phyloP scores from a whole-genome alignment of 1,140 invertebrate species.

The Saxidomus purpurata region DNA sequence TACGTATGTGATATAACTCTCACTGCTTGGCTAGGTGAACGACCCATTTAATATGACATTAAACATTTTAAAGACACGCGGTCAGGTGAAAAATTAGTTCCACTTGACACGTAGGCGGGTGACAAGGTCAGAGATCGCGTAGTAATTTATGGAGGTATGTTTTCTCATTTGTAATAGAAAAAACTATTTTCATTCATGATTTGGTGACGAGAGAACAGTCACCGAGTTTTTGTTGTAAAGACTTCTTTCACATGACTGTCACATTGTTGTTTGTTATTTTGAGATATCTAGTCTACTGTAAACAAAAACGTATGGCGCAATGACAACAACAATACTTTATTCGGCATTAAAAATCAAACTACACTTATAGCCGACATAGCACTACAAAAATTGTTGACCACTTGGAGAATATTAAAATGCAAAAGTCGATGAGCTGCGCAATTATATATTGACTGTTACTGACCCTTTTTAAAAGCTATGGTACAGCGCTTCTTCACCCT shows the following conservation, averaged over 20 bases:
- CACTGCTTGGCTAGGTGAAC: not conserved
- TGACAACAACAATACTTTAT: too few species aligned
- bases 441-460: too few species aligned
- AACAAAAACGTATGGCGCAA: too few species aligned
- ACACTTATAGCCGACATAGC: too few species aligned
- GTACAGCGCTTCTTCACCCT: too few species aligned
- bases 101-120: not conserved
- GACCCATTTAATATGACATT: not conserved
- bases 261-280: not conserved
- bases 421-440: too few species aligned
- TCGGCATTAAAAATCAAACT: too few species aligned
- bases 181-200: conserved; percentile 4
- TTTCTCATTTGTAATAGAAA: conserved; percentile 8
- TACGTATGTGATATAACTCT: not conserved
- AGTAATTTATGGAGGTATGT: not conserved
- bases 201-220: not conserved
- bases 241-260: not conserved
- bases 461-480: too few species aligned
- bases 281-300: too few species aligned
- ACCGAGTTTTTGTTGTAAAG: not conserved
- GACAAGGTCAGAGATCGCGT: conserved; percentile 2
- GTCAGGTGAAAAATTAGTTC: conserved; percentile 3
- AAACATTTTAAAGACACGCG: not conserved
- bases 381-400: too few species aligned
- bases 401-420: too few species aligned